Evolutionary conservation across 2,113 vertebrate genomes (phyloP).

Genomic region (Gallinago paraguaiae): DNA sequence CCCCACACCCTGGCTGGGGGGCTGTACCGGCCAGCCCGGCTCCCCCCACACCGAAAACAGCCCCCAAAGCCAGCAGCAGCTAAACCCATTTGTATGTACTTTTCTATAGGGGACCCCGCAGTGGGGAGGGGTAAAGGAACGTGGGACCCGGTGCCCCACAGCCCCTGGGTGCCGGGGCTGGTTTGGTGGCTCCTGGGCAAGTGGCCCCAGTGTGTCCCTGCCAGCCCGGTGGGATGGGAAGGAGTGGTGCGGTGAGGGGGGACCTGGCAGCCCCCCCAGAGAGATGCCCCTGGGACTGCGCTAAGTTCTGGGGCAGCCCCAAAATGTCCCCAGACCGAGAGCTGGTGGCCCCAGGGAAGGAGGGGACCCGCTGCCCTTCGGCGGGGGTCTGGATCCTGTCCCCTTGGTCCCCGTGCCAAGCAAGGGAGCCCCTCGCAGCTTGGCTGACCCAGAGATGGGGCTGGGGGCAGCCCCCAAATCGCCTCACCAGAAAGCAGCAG

Average conservation of each 20-base stretch:
- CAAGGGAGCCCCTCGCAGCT: neutral
- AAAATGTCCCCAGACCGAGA: neutral
- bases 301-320: neutral
- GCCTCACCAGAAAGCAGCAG: neutral
- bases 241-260: neutral
- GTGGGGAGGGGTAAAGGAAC: neutral
- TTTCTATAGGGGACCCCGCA: neutral
- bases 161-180: rapidly evolving
- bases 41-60: neutral
- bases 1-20: rapidly evolving
- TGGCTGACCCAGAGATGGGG: neutral
- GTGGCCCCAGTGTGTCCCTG: neutral
- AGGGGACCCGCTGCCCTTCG: neutral
- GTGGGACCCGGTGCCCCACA: neutral
- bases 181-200: neutral
- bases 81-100: neutral
- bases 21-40: neutral
- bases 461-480: neutral
- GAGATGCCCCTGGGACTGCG: too few relatives aligned
- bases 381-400: rapidly evolving
- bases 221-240: neutral
- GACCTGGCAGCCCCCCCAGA: neutral
- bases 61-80: neutral
- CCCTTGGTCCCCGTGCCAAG: neutral
- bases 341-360: neutral